Evolutionary conservation across 2,888 invertebrate species (phyloP).

Genomic region (Drosophila suboccidentalis): DNA sequence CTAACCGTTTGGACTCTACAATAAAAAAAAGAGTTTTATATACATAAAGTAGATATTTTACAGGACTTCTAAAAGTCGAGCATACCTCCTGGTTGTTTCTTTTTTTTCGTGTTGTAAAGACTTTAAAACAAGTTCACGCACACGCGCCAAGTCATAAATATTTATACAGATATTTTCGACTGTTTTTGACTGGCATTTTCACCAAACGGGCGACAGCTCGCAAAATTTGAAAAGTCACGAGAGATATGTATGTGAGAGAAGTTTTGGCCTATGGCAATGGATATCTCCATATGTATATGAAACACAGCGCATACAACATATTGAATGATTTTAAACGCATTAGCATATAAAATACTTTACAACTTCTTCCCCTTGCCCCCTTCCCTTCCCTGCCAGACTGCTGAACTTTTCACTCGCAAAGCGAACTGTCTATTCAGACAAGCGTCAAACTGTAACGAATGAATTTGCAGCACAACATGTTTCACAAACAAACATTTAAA

Average conservation of each 20-base stretch:
- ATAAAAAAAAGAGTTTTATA: too few relatives aligned
- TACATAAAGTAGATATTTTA: too few relatives aligned
- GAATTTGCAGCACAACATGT: constrained; percentile 44
- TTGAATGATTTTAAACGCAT: constrained; percentile 69
- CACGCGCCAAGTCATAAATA: constrained; percentile 43
- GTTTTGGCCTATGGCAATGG: constrained; percentile 16
- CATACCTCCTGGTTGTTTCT: not conserved
- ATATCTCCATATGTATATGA: constrained; percentile 5
- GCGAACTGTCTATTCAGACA: constrained; percentile 23
- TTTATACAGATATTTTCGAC: constrained; percentile 29
- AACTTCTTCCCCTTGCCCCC: not conserved
- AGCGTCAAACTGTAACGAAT: constrained; percentile 44
- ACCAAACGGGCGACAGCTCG: constrained; percentile 24
- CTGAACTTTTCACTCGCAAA: not conserved
- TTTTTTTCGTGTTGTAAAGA: constrained; percentile 1
- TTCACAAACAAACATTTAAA: constrained; percentile 36
- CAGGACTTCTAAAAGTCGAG: not conserved
- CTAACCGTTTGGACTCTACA: too few relatives aligned
- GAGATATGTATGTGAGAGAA: not conserved
- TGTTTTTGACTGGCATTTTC: constrained; percentile 47
- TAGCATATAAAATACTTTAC: constrained; percentile 60
- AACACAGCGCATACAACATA: constrained; percentile 32
- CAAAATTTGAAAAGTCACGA: constrained; percentile 37
- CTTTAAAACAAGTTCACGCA: constrained; percentile 52
- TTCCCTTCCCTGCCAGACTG: too few relatives aligned